Conservation (phyloP, 2,888 invertebrate species). For the Drosophila sordidula region DNA sequence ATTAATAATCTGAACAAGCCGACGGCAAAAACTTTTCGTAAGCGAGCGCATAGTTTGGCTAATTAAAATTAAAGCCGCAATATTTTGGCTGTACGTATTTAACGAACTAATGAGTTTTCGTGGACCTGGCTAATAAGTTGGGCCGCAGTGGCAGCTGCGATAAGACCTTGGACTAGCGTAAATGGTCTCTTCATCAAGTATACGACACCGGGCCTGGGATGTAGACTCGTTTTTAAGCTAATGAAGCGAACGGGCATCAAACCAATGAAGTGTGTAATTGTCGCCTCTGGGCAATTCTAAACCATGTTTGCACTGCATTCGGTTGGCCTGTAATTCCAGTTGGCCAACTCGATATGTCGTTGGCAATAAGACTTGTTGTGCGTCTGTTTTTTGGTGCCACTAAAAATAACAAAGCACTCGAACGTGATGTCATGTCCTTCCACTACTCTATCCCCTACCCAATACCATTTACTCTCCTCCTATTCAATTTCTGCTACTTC, state of each 20-base stretch:
- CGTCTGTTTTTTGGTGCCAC: constrained; percentile 7
- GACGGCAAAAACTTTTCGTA: background rate
- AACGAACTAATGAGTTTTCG: constrained; percentile 1
- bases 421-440: constrained; percentile 53
- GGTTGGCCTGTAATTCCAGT: constrained; percentile 4
- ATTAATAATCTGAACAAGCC: background rate
- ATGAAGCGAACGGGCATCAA: constrained; percentile 50
- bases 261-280: constrained; percentile 65
- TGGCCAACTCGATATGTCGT: constrained; percentile 22
- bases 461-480: too few relatives aligned
- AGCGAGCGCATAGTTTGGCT: background rate
- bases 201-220: constrained; percentile 7
- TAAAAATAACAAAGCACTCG: constrained; percentile 50
- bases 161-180: background rate
- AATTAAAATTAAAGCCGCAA: background rate
- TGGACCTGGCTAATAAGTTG: constrained; percentile 1
- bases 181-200: constrained; percentile 21
- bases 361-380: constrained; percentile 29
- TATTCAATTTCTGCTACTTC: constrained; percentile 5
- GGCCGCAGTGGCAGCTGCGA: background rate
- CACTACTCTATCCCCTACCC: background rate
- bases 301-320: constrained; percentile 17
- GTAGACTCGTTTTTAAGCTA: constrained; percentile 25
- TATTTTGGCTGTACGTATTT: constrained; percentile 1
- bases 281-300: constrained; percentile 44